Evolutionary conservation across 2,797 vertebrate species (phyloP).

Genomic region (Lepidocolaptes lacrymiger): DNA sequence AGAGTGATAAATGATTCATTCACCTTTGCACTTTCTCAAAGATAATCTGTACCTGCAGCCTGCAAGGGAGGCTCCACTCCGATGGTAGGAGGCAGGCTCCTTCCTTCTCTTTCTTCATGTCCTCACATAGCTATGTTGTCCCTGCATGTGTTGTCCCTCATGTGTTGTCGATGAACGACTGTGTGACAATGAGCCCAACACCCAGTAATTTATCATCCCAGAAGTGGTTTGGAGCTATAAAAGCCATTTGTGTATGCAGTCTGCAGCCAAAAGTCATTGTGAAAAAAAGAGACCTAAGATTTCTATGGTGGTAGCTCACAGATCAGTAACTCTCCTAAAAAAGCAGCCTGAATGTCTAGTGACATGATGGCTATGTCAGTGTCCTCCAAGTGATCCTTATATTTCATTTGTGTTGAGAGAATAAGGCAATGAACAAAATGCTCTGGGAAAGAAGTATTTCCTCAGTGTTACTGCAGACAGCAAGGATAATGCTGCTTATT

Average conservation of each 20-base stretch:
- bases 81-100: background rate
- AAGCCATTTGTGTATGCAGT: background rate
- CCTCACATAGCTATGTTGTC: background rate
- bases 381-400: background rate
- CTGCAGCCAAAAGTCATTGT: background rate
- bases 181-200: background rate
- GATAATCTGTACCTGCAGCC: background rate
- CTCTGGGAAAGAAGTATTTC: background rate
- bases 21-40: background rate
- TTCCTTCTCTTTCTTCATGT: background rate
- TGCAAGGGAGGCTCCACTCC: background rate
- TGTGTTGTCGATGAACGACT: background rate
- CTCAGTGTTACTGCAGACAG: slow-evolving; percentile 11
- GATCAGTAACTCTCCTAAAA: background rate
- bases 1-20: background rate
- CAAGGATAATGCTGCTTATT: slow-evolving; percentile 25
- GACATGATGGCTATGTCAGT: background rate
- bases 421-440: background rate
- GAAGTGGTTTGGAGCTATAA: background rate
- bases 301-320: slow-evolving; percentile 10
- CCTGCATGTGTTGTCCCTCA: background rate
- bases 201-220: background rate
- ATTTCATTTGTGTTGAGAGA: slow-evolving; percentile 3
- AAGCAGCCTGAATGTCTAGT: background rate
- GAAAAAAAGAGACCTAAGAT: background rate